Evolutionary conservation across 2,113 vertebrate genomes (phyloP).

Genomic region (Melanerpes formicivorus): DNA sequence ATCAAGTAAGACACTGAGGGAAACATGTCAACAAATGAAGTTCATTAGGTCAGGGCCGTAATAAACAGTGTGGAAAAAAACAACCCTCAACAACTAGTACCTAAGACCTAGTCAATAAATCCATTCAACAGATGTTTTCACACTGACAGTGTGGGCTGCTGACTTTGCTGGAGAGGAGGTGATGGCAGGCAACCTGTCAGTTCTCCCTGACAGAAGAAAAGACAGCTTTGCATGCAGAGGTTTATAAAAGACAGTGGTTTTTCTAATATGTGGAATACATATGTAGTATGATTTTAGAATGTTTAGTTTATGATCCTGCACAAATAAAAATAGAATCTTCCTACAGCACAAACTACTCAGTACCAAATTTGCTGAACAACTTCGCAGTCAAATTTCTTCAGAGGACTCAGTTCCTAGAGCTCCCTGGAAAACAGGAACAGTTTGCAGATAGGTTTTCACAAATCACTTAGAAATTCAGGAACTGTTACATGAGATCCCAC

Average conservation of each 20-base stretch:
- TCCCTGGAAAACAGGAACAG: neutral
- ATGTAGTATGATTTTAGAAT: neutral
- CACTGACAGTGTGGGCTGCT: constrained; percentile 45
- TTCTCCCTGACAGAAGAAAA: constrained; percentile 47
- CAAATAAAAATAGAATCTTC: neutral
- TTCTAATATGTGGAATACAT: neutral
- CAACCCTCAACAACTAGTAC: neutral
- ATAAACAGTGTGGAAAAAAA: constrained; percentile 73
- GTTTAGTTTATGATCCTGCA: neutral
- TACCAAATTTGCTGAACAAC: neutral
- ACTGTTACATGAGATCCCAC: neutral
- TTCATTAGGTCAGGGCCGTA: constrained; percentile 81
- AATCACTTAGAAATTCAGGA: neutral
- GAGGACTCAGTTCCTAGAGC: neutral
- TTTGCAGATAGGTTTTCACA: neutral
- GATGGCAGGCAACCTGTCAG: constrained; percentile 72
- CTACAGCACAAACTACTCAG: neutral
- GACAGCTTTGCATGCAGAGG: constrained; percentile 3
- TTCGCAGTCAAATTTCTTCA: neutral
- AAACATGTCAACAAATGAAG: constrained; percentile 81
- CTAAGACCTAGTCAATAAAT: constrained; percentile 76
- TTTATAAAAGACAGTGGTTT: neutral
- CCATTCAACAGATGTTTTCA: constrained; percentile 80
- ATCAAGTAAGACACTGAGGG: constrained; percentile 69
- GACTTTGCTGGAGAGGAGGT: constrained; percentile 25